Base-by-base conservation (phyloP, 2,113 vertebrate species). In the Noctilio leporinus region DNA sequence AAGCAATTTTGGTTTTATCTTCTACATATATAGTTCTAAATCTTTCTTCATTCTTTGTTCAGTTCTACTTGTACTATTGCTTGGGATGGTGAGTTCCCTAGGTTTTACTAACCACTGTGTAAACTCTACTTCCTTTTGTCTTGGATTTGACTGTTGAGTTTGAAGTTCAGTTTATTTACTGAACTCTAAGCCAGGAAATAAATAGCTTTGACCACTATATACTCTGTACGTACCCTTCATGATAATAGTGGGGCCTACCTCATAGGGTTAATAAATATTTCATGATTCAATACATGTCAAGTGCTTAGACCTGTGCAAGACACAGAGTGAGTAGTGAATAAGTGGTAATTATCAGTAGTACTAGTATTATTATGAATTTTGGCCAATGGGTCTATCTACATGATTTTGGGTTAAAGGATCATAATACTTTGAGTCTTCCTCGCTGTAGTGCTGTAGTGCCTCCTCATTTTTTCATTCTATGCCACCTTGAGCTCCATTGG, bases 51-150 rank as follows among this genome's bases (percentile, higher is more conserved):
- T 7, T 83, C 38, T 62, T 47, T 59, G 82, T 85, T 75, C 45
- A 95, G 73, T 28, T 86, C 38, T 78, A 86, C 43, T 57, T 94
- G 43, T 64, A 83, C 86, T 89, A 70, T 80, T 77, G 47, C 57
- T 90, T 47, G 33, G 88, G 55, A 35, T 65, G 70, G 64, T 70
- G 35, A 86, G 76, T 73, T 86, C 70, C 12, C 43, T 90, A 87
- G 75, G 47, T 81, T 96, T 96, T 95, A 81, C 86, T 88, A 35
- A 33, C 81, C 77, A 92, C 19, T 88, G n/a, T 84, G 55, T 92
- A 87, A 95, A 93, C 49, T 90, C 87, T 97, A 69, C 47, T 93
- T 96, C n/a, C 49, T 94, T 96, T 95, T 77, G 62, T 95, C 81
- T 95, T 96, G 47, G 85, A 95, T 92, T 96, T 87, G 75, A 92